phyloP scores from a whole-genome alignment of 2,888 invertebrate genomes.

The Lasioglossum pauxillum region DNA sequence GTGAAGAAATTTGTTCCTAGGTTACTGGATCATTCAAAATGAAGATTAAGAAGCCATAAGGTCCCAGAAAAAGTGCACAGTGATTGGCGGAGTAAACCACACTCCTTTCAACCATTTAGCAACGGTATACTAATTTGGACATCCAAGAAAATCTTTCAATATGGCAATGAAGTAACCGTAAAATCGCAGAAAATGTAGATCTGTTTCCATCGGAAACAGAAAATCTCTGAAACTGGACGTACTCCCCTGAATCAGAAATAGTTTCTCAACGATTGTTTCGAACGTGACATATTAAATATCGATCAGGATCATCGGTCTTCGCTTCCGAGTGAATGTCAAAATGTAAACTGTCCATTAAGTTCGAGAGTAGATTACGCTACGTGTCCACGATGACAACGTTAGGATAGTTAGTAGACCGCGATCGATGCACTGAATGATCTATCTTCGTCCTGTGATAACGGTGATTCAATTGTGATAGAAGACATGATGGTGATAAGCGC shows the following conservation, averaged over 20 bases:
- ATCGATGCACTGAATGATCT: not conserved
- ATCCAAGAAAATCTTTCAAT: not conserved
- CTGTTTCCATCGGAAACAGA: not conserved
- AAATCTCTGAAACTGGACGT: not conserved
- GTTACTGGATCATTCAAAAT: not conserved
- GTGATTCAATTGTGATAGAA: constrained; percentile 36
- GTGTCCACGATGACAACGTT: not conserved
- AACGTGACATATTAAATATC: not conserved
- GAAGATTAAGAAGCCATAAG: not conserved
- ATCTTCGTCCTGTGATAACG: not conserved
- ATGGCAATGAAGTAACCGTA: not conserved
- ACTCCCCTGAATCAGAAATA: not conserved
- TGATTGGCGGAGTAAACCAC: not conserved
- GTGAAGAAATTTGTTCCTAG: not conserved
- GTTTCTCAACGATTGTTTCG: not conserved
- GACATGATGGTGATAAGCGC: constrained; percentile 82
- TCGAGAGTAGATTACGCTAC: not conserved
- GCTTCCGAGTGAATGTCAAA: not conserved
- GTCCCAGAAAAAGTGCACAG: not conserved
- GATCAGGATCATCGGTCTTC: not conserved
- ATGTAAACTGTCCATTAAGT: not conserved
- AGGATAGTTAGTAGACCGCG: not conserved
- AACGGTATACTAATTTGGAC: not conserved
- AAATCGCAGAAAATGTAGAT: not conserved
- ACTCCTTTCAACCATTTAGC: not conserved